Evolutionary conservation across 2,888 invertebrate species (phyloP).

Genomic region (Caenorhabditis sp.): DNA sequence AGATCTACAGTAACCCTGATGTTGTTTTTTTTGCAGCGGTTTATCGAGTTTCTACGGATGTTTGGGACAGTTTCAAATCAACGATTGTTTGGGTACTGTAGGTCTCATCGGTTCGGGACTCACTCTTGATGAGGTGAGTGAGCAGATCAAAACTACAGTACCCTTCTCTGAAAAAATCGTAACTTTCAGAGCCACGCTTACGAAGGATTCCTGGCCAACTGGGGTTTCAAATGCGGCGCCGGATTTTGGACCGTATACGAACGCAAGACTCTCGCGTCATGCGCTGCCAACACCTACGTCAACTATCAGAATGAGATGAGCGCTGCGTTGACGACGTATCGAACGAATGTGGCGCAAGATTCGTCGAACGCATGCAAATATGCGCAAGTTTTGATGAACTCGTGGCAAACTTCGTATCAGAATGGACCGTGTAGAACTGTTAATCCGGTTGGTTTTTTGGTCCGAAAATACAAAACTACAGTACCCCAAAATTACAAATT

Average conservation of each 20-base stretch:
- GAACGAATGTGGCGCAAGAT: constrained; percentile 15
- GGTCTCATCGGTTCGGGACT: constrained; percentile 41
- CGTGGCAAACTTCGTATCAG: constrained; percentile 32
- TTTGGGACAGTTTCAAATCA: constrained; percentile 44
- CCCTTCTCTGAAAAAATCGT: neutral
- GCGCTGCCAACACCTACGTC: constrained; percentile 46
- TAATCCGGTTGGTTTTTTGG: constrained; percentile 22
- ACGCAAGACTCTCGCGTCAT: constrained; percentile 33
- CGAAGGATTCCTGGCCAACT: constrained; percentile 44
- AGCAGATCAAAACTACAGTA: neutral
- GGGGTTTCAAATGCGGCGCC: constrained; percentile 53
- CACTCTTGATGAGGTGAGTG: constrained; percentile 2
- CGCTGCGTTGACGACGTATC: constrained; percentile 24
- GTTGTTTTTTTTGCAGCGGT: constrained; percentile 34
- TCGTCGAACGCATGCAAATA: constrained; percentile 44
- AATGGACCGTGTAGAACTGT: constrained; percentile 46
- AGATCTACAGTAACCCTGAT: neutral
- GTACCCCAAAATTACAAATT: too few relatives aligned
- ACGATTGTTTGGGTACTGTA: constrained; percentile 47
- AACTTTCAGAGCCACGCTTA: constrained; percentile 31
- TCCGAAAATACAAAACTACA: neutral
- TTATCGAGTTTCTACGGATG: constrained; percentile 47
- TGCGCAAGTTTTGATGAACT: constrained; percentile 49
- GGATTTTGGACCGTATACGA: constrained; percentile 51
- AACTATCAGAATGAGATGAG: constrained; percentile 37